A percentile compares a stretch with the other conserved stretches of the same genome.
phyloP scores from a whole-genome alignment of 1,140 invertebrate genomes.

The Globodera rostochiensis region DNA sequence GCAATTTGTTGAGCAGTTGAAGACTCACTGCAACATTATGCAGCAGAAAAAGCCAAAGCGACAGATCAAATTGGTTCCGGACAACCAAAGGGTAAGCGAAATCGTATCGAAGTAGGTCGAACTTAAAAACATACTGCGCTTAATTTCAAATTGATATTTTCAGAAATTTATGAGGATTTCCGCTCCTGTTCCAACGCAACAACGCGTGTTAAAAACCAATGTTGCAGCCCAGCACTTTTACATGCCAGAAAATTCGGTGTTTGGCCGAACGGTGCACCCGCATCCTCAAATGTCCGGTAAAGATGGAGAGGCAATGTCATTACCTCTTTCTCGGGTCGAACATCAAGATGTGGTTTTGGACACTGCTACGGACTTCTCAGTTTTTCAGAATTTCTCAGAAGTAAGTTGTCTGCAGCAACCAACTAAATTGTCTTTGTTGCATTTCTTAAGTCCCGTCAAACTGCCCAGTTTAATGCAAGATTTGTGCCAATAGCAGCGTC shows the following conservation, averaged over 20 bases:
- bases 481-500: neutral
- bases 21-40: constrained; percentile 16
- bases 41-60: constrained; percentile 15
- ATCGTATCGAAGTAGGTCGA: no score
- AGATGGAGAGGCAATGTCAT: neutral
- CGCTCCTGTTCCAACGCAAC: neutral
- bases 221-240: neutral
- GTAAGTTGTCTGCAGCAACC: neutral
- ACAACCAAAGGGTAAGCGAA: neutral
- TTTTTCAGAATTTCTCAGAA: neutral
- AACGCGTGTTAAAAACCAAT: neutral
- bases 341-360: neutral
- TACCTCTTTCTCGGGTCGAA: neutral
- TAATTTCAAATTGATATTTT: neutral
- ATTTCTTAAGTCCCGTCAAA: neutral
- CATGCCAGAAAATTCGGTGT: no score
- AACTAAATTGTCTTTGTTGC: neutral
- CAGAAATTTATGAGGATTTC: neutral
- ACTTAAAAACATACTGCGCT: neutral
- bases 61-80: constrained; percentile 29
- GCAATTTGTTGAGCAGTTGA: constrained; percentile 29
- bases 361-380: neutral
- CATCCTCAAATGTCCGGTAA: no score
- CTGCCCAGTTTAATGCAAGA: neutral
- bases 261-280: no score